Conservation (phyloP, 2,797 vertebrate genomes). For the Hafferia zeledoni region DNA sequence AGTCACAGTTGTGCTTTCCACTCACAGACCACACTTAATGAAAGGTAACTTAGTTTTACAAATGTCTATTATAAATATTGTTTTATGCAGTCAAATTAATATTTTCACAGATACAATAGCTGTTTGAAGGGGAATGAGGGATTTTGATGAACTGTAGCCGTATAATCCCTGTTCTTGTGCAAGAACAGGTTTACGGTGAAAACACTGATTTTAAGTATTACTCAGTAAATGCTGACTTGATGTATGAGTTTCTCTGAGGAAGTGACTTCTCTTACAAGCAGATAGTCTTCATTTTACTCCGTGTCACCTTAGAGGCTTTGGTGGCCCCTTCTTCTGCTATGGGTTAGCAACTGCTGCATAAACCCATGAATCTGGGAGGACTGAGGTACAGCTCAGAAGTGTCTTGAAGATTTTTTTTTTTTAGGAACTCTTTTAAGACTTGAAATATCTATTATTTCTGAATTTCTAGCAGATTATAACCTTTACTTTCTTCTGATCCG, state of each 20-base stretch:
- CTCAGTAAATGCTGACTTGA: neutral
- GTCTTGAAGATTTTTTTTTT: neutral
- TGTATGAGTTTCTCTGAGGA: neutral
- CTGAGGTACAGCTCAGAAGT: neutral
- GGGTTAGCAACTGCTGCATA: neutral
- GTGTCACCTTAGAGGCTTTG: neutral
- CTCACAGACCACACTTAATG: slow-evolving; percentile 80
- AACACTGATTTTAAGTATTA: neutral
- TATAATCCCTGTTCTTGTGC: neutral
- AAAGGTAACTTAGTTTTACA: slow-evolving; percentile 79
- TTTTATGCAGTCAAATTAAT: neutral
- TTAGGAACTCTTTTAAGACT: neutral
- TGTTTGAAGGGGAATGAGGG: neutral
- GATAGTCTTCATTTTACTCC: neutral
- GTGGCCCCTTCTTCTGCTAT: neutral
- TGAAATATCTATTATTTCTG: neutral
- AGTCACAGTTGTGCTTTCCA: slow-evolving; percentile 80
- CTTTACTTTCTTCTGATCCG: neutral
- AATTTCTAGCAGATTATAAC: neutral
- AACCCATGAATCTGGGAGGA: neutral
- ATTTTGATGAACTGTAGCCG: neutral
- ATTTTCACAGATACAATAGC: neutral
- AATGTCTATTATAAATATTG: neutral
- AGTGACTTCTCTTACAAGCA: neutral
- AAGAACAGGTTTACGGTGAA: neutral